phyloP scores from a whole-genome alignment of 1,140 invertebrate species.

The Diabrotica undecimpunctata region DNA sequence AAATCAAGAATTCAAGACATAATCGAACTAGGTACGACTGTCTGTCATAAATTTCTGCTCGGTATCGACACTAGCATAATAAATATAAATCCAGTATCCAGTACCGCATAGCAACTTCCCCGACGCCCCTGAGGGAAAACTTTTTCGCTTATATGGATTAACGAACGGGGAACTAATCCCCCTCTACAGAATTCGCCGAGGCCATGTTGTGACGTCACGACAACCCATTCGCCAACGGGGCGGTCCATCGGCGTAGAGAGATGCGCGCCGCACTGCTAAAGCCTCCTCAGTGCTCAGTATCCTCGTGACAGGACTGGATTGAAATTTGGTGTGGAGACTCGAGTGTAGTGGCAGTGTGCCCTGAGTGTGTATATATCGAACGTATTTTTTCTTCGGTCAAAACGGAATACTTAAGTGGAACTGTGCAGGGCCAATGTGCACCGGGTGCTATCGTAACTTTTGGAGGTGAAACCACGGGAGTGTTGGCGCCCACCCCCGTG shows the following conservation, averaged over 20 bases:
- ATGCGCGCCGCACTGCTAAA: slow-evolving; percentile 10
- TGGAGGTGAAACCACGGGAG: slow-evolving; percentile 41
- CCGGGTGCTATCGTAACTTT: slow-evolving; percentile 36
- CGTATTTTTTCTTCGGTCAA: slow-evolving; percentile 23
- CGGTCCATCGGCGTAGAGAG: slow-evolving; percentile 18
- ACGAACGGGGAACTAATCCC: not conserved
- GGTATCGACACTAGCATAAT: not conserved
- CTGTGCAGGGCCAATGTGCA: slow-evolving; percentile 45
- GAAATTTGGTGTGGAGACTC: not conserved
- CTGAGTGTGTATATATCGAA: slow-evolving; percentile 10
- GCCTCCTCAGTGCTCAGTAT: slow-evolving; percentile 25
- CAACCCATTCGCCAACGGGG: slow-evolving; percentile 25
- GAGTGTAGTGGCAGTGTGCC: slow-evolving; percentile 9
- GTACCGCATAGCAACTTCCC: not conserved
- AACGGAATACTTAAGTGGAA: slow-evolving; percentile 42
- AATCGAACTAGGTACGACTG: too few relatives aligned
- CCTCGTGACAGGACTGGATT: slow-evolving; percentile 23
- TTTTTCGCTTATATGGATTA: slow-evolving; percentile 1
- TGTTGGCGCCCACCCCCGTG: slow-evolving; percentile 43
- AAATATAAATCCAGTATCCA: slow-evolving; percentile 1
- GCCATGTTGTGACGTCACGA: slow-evolving; percentile 36
- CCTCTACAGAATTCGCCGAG: slow-evolving; percentile 13
- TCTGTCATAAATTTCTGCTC: not conserved
- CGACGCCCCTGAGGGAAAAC: slow-evolving; percentile 5
- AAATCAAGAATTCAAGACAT: too few relatives aligned